Evolutionary conservation across 2,797 vertebrate species (phyloP).

Genomic region (Neopelma chrysocephalum): DNA sequence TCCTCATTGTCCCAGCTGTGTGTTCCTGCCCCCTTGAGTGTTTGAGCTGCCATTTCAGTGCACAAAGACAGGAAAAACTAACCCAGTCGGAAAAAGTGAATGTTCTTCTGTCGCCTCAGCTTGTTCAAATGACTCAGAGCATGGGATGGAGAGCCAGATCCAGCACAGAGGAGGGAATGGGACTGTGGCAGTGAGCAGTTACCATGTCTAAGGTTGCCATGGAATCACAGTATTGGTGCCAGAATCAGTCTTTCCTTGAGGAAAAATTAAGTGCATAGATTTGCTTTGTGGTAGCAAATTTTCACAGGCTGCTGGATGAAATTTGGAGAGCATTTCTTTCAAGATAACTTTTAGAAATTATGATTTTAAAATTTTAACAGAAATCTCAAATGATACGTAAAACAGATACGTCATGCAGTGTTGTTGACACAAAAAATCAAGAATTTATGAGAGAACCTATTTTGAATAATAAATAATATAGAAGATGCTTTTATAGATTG

Average conservation of each 20-base stretch:
- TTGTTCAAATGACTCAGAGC: slow-evolving; percentile 23
- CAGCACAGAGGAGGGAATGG: neutral
- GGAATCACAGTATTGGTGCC: neutral
- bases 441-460: neutral
- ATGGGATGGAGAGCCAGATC: neutral
- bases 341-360: neutral
- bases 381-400: neutral
- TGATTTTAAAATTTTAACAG: neutral
- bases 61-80: neutral
- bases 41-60: neutral
- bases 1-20: neutral
- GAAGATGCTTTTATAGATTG: neutral
- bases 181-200: neutral
- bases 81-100: neutral
- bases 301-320: neutral
- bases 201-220: neutral
- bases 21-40: neutral
- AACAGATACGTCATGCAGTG: neutral
- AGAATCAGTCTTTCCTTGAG: neutral
- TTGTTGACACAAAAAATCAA: neutral
- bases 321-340: neutral
- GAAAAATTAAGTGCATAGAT: neutral
- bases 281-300: neutral
- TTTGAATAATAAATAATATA: neutral
- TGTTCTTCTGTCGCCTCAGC: neutral